Evolutionary conservation across 2,113 vertebrate genomes (phyloP).

Genomic region (Argyrosomus japonicus): DNA sequence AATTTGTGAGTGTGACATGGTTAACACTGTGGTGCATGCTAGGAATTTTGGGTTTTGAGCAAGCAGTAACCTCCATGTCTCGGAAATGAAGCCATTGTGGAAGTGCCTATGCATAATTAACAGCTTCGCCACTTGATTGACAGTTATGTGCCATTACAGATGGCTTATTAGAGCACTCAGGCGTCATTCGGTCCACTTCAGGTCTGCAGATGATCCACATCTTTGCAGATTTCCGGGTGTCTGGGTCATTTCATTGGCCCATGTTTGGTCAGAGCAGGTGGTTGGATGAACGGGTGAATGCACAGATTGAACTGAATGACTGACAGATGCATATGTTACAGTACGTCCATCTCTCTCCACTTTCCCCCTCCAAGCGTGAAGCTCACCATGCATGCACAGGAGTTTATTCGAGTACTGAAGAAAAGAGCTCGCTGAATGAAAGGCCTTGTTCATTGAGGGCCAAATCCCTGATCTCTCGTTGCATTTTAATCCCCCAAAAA

Average conservation of each 20-base stretch:
- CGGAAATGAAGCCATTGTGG: not conserved
- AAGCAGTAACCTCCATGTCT: not conserved
- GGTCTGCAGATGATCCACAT: no score
- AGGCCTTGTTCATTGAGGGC: constrained; percentile 53
- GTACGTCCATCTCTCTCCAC: not conserved
- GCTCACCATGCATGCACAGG: not conserved
- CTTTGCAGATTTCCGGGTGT: not conserved
- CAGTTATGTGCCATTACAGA: no score
- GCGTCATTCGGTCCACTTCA: no score
- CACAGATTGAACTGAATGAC: not conserved
- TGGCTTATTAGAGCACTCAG: no score
- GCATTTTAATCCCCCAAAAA: constrained; percentile 62
- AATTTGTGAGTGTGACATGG: not conserved
- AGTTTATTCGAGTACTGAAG: constrained; percentile 1
- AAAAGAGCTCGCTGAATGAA: constrained; percentile 55
- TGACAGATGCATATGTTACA: not conserved
- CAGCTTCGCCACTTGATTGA: no score
- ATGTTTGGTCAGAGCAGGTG: not conserved
- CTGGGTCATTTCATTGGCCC: not conserved
- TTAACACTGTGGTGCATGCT: not conserved
- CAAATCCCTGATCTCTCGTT: constrained; percentile 53
- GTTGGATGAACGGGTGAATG: not conserved
- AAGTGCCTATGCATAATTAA: no score
- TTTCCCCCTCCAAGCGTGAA: not conserved
- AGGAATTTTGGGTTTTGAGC: not conserved